Conservation (phyloP, 1,140 invertebrate species). For the Aphaenogaster floridana region DNA sequence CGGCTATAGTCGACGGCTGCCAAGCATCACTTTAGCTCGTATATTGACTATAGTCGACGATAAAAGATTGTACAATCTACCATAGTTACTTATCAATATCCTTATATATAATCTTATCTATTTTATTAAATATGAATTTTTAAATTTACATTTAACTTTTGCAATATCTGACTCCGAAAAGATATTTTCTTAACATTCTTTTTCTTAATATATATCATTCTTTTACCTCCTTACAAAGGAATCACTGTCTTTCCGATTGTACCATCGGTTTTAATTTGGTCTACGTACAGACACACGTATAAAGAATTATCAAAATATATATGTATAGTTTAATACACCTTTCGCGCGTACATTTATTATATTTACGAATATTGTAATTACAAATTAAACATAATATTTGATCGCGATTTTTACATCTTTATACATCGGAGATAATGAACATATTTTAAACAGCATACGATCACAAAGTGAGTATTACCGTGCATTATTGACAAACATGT, state of each 20-base stretch:
- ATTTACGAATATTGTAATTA: not conserved
- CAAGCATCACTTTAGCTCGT: constrained; percentile 26
- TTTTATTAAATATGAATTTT: not conserved
- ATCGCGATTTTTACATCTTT: constrained; percentile 14
- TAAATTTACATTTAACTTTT: not conserved
- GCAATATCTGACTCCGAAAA: not conserved
- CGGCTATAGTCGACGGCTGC: constrained; percentile 25
- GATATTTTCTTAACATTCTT: not conserved
- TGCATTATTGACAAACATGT: constrained; percentile 84
- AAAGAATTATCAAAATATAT: not conserved
- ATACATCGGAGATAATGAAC: not conserved
- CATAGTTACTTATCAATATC: not conserved
- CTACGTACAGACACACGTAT: not conserved
- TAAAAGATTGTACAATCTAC: not conserved
- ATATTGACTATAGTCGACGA: constrained; percentile 26
- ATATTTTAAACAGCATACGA: constrained; percentile 46
- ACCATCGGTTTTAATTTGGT: constrained; percentile 1
- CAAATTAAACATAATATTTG: not conserved
- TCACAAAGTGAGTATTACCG: constrained; percentile 78
- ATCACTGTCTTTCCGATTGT: constrained; percentile 14
- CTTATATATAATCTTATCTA: constrained; percentile 21
- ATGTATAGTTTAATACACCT: not conserved
- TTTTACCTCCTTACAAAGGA: not conserved
- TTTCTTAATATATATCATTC: not conserved
- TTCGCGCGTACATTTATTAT: not conserved